Conservation (phyloP, 1,140 invertebrate species). For the Thaumetopoea pityocampa region DNA sequence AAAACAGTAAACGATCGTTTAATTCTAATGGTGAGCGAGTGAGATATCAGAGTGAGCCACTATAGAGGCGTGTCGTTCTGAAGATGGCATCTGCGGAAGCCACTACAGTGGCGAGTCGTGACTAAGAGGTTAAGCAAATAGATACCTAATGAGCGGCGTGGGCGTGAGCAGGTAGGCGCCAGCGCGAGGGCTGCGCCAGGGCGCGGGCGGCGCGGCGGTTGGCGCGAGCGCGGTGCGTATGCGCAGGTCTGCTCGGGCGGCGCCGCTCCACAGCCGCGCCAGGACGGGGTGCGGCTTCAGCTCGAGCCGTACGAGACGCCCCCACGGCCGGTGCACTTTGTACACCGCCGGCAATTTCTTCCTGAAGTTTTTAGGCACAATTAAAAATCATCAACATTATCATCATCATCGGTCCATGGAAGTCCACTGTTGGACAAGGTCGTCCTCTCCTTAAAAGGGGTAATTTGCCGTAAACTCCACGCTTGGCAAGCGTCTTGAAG, state of each 20-base stretch:
- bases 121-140: no score
- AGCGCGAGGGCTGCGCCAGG: slow-evolving; percentile 80
- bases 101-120: no score
- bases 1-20: no score
- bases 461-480: no score
- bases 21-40: no score
- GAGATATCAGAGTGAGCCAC: no score
- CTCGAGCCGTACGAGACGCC: slow-evolving; percentile 81
- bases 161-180: slow-evolving; percentile 88
- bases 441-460: no score
- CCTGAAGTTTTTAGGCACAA: slow-evolving; percentile 15
- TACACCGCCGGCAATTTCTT: slow-evolving; percentile 86
- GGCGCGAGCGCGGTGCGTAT: slow-evolving; percentile 81
- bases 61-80: no score
- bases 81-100: no score
- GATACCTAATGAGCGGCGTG: slow-evolving; percentile 79
- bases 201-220: slow-evolving; percentile 87
- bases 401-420: neutral
- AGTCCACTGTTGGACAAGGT: neutral
- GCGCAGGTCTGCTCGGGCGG: slow-evolving; percentile 70
- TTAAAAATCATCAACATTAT: neutral
- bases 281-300: slow-evolving; percentile 91
- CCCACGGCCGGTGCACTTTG: slow-evolving; percentile 84
- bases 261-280: slow-evolving; percentile 80
- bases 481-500: no score